Base-by-base conservation (phyloP, 1,140 invertebrate species). In the Bombus soroeensis region DNA sequence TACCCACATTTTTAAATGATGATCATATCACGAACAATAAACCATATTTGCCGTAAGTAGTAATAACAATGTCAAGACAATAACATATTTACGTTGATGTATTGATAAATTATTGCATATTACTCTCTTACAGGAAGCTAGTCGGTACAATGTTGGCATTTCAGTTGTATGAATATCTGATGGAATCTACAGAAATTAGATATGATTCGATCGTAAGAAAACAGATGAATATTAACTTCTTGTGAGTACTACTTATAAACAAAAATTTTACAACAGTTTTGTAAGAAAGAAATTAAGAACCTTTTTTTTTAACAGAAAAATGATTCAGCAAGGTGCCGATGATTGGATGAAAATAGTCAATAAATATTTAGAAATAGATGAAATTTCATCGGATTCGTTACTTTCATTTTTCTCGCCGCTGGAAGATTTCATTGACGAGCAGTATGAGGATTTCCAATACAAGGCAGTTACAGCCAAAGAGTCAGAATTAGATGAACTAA, bases 31-130 rank as follows among this genome's bases (percentile, higher is more conserved):
- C 95, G 34, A 95, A 94, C 39, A 97, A 97, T 87, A 96, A 95
- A 90, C 96, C 96, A 43, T 96, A 96, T 92, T 94, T 96, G 70
- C 94, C 95, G 96, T 96, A 92, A 94, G 94, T 94, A 83, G 18
- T 43, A 53, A 41, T 39, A 81, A 47, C 39, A 5, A 76, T 57
- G 34, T 53, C 47, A 75, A 47, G 43, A 62, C 32, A 43, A 75
- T 68, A 32, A 43, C 28, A 37, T 82, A 39, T 64, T 18, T 66
- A 66, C 2, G 2, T 66, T 66, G 32, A 53, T 18, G 6, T 53
- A 53, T 53, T 0, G 5, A 53, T 53, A 22, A 22, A 53, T 22
- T 53, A 53, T 53, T 53, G 47, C 47, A 53, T 53, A 53, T 53
- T 53, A 53, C 6, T 53, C 5, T 59, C 80, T 93, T 92, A 28